Percentiles rank a stretch among this genome's conserved stretches.
Evolutionary conservation across 2,113 vertebrate species (phyloP).

Genomic region (Myiagra hebetior): DNA sequence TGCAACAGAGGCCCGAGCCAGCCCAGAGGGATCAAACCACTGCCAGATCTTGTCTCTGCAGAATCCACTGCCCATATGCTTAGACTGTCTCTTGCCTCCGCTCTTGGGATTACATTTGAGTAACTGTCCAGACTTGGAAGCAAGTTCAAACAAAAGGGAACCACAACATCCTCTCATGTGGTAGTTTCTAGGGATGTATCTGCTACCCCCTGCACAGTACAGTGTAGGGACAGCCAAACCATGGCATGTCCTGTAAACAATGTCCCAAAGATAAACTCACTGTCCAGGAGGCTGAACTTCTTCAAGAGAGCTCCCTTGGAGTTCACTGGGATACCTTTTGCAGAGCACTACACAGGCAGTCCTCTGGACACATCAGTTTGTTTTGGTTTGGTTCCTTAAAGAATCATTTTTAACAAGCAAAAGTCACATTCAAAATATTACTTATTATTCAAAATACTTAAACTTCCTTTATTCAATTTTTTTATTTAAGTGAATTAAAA

Average conservation of each 20-base stretch:
- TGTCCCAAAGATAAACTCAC: background rate
- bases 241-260: background rate
- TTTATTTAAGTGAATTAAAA: background rate
- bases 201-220: background rate
- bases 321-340: background rate
- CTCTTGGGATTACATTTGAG: background rate
- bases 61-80: background rate
- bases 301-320: background rate
- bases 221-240: background rate
- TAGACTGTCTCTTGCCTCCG: background rate
- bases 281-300: background rate
- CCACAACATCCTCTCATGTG: background rate
- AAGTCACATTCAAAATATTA: background rate
- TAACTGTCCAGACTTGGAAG: background rate
- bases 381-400: background rate
- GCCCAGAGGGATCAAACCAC: background rate
- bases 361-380: background rate
- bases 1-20: accelerated
- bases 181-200: background rate
- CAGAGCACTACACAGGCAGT: background rate
- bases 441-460: background rate
- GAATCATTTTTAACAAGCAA: background rate
- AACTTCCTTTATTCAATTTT: background rate
- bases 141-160: background rate
- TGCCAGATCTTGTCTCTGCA: background rate